These are phyloP conservation scores for Urocynchramus pylzowi DNA, from an alignment of 2,113 vertebrate species.

Conservation along the genomic window DNA sequence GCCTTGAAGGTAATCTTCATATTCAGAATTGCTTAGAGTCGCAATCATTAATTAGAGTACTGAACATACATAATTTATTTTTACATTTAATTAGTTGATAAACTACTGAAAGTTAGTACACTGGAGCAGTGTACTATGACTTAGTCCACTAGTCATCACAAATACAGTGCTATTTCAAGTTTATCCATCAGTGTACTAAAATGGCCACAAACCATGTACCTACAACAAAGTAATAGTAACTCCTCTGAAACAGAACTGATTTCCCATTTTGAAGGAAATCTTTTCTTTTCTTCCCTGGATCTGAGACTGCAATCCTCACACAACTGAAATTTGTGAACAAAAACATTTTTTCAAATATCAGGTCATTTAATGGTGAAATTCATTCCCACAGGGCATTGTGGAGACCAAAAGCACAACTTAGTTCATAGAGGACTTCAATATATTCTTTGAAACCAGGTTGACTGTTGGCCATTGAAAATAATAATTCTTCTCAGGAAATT, in stretches of 20 bases:
- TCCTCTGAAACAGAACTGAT: not conserved
- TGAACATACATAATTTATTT: not conserved
- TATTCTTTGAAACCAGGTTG: not conserved
- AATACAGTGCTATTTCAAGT: not conserved
- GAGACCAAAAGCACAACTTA: not conserved
- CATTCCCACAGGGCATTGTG: not conserved
- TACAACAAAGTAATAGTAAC: not conserved
- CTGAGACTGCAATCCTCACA: not conserved
- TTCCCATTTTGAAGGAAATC: not conserved
- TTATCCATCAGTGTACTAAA: not conserved
- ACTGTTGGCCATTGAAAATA: not conserved
- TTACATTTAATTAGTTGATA: not conserved
- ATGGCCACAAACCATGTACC: not conserved
- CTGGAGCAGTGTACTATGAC: not conserved
- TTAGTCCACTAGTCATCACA: not conserved
- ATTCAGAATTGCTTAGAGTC: not conserved
- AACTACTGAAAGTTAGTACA: not conserved
- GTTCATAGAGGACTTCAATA: not conserved
- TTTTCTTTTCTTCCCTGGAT: not conserved
- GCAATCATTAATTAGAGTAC: not conserved
- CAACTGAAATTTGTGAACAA: not conserved
- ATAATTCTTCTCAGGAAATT: not conserved
- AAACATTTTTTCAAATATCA: not conserved
- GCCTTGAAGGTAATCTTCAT: slow-evolving; percentile 76
- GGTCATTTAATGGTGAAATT: not conserved